Percentiles rank a stretch among this genome's conserved stretches.
Conservation (phyloP, 2,888 invertebrate genomes). For the Hedychridium roseum region DNA sequence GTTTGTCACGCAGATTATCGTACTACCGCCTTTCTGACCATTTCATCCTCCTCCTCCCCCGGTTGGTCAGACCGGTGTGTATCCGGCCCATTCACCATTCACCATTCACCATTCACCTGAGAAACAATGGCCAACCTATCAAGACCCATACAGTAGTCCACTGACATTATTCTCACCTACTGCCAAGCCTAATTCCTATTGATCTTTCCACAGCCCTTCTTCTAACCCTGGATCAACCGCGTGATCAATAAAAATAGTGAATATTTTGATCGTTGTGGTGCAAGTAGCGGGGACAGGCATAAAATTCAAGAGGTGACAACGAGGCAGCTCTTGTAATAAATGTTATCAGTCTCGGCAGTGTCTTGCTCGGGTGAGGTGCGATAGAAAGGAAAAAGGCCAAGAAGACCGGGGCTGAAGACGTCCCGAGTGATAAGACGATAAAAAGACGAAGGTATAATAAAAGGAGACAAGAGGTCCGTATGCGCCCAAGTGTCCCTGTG, state of each 20-base stretch:
- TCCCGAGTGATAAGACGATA: conserved; percentile 48
- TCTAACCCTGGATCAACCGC: no score
- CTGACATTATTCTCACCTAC: no score
- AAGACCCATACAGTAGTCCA: no score
- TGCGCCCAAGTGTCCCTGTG: conserved; percentile 15
- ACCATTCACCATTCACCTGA: no score
- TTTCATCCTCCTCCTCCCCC: conserved; percentile 11
- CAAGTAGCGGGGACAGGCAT: no score
- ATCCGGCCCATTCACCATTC: not conserved
- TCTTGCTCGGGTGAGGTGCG: conserved; percentile 14
- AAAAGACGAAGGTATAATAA: conserved; percentile 43
- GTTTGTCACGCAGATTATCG: conserved; percentile 41
- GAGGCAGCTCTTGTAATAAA: conserved; percentile 35
- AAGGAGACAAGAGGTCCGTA: conserved; percentile 37
- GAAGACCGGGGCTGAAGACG: conserved; percentile 32
- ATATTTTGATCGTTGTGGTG: no score
- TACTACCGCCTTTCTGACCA: conserved; percentile 33
- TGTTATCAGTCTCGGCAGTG: conserved; percentile 41
- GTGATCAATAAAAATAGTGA: no score
- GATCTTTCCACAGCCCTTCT: no score
- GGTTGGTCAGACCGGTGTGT: conserved; percentile 19
- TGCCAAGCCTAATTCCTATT: no score
- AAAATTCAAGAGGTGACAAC: not conserved
- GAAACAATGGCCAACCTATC: no score
- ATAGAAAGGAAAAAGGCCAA: conserved; percentile 5